These are phyloP conservation scores for Drosophila orena DNA, from an alignment of 1,140 invertebrate genomes.

Conservation along the genomic window DNA sequence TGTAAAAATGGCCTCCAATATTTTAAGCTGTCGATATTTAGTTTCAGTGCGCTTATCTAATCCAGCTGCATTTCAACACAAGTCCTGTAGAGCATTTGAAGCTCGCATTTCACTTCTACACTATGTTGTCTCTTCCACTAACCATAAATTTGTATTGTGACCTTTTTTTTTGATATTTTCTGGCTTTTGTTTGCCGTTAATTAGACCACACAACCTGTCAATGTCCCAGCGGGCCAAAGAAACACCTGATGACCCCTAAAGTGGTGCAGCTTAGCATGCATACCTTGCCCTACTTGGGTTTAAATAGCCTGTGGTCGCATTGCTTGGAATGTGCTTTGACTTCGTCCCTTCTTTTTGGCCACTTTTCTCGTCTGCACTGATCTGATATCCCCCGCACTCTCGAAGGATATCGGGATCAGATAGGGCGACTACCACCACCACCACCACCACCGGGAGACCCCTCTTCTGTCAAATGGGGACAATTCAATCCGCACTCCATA, in stretches of 20 bases:
- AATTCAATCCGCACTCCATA: constrained; percentile 55
- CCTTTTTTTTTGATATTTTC: constrained; percentile 20
- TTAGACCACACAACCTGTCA: constrained; percentile 59
- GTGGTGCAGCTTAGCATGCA: constrained; percentile 17
- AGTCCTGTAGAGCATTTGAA: constrained; percentile 1
- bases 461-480: constrained; percentile 74
- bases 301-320: constrained; percentile 8
- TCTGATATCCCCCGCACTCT: constrained; percentile 51
- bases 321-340: constrained; percentile 2
- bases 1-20: too few species aligned
- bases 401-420: constrained; percentile 35
- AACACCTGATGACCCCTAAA: constrained; percentile 8
- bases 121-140: background rate
- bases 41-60: constrained; percentile 3
- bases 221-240: constrained; percentile 7
- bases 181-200: constrained; percentile 45
- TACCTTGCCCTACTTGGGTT: constrained; percentile 40
- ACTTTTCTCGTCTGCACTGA: constrained; percentile 17
- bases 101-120: background rate
- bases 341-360: constrained; percentile 25
- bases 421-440: constrained; percentile 2
- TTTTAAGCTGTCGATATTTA: too few species aligned
- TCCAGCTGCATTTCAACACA: background rate
- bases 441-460: constrained; percentile 19
- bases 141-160: constrained; percentile 11